A percentile compares a stretch with the other conserved stretches of the same genome.
Evolutionary conservation across 2,888 invertebrate genomes (phyloP).

Genomic region (Microchrysa polita): DNA sequence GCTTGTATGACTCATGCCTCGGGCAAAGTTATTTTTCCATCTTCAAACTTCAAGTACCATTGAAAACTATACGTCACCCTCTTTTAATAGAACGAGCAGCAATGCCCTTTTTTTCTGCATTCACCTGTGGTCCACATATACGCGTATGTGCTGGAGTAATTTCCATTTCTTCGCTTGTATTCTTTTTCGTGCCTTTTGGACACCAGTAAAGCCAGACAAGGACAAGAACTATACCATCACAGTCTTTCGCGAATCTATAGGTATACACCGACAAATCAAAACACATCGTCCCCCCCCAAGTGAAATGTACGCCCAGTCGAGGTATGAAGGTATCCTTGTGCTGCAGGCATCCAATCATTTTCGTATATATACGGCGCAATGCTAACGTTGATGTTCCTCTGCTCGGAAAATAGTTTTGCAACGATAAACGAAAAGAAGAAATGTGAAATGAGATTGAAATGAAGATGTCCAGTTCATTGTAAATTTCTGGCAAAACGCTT

Average conservation of each 20-base stretch:
- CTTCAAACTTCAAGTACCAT: conserved; percentile 42
- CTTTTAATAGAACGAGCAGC: background rate
- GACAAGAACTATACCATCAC: background rate
- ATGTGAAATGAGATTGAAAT: conserved; percentile 15
- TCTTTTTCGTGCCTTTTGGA: background rate
- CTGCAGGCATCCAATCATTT: background rate
- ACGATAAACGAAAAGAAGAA: conserved; percentile 33
- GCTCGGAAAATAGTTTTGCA: conserved; percentile 4
- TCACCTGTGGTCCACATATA: conserved; percentile 1
- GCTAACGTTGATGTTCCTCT: background rate
- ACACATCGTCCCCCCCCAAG: conserved; percentile 4
- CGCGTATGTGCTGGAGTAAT: background rate
- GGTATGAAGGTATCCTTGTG: conserved; percentile 35
- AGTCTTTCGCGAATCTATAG: conserved; percentile 23
- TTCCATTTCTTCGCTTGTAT: background rate
- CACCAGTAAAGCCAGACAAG: background rate
- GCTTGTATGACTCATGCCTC: conserved; percentile 41
- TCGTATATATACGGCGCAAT: background rate
- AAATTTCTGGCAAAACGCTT: conserved; percentile 25
- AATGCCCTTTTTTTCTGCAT: background rate
- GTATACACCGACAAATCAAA: conserved; percentile 36
- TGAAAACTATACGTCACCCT: conserved; percentile 4
- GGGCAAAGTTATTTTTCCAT: conserved; percentile 51
- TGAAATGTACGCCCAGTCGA: conserved; percentile 20
- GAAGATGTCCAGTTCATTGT: background rate